phyloP scores from a whole-genome alignment of 2,888 invertebrate genomes.

The Macrosiphum euphorbiae region DNA sequence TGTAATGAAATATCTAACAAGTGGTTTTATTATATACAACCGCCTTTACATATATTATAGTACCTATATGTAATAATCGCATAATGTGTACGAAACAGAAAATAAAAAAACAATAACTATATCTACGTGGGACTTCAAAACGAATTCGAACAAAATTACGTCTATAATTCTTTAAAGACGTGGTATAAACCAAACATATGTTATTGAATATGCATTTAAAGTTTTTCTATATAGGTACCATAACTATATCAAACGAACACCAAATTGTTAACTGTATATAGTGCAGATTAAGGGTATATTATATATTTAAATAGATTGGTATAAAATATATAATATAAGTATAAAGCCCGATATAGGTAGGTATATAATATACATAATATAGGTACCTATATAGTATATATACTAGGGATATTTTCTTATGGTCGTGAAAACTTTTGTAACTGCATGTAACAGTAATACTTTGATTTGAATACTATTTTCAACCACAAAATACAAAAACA shows the following conservation, averaged over 20 bases:
- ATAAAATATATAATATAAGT: too few relatives aligned
- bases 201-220: neutral
- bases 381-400: neutral
- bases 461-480: neutral
- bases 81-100: neutral
- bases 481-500: neutral
- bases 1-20: constrained; percentile 24
- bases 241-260: neutral
- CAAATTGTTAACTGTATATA: neutral
- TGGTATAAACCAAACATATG: neutral
- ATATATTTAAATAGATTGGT: neutral
- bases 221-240: neutral
- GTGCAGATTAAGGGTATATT: neutral
- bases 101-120: neutral
- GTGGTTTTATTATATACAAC: neutral
- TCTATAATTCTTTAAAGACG: neutral
- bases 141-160: neutral
- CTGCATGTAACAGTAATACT: neutral
- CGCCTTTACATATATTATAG: too few relatives aligned
- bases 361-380: too few relatives aligned
- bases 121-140: neutral
- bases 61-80: neutral
- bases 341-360: too few relatives aligned
- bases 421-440: neutral
- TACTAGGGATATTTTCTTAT: neutral